Base-by-base conservation (phyloP, 1,140 invertebrate genomes). In the Cyrtorhinus lividipennis region DNA sequence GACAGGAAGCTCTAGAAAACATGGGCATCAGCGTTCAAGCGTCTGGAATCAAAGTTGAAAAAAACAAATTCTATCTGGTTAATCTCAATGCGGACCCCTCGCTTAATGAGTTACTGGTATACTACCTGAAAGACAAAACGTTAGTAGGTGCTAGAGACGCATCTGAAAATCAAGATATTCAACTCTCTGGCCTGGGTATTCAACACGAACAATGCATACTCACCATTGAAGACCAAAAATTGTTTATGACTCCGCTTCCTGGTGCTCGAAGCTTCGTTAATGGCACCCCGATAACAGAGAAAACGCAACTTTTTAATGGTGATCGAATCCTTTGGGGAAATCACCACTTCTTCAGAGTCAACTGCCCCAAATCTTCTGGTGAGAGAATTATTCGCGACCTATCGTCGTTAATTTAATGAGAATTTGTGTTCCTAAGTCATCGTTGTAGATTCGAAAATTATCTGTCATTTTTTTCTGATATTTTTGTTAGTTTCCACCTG, bases 11-110 rank as follows among this genome's bases (percentile, higher is more conserved):
- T 0, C 75, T 99, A 45, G 93, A 98, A 73, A 95, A 97, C 76
- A 98, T 99, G 92, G 96, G 95, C 20, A 97, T 99, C 69, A 95
- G 92, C 71, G 90, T 98, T 5, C 90, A 98, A 75, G 92, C 91
- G 56, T 94, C 92, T 56, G 96, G 95, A 2, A 98, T 98, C 68
- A 94, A 94, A 81, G 94, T 99, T 27, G 92, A 98, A 75, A 95
- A 96, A 72, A 94, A 95, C 74, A 92, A 94, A 77, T 96, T 92
- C 76, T 98, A 96, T 72, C 80, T 99, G 66, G 95, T 99, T 60
- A 99, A 99, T 79, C 80, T 99, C 48, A 99, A 99, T 75, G 93
- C 95, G 44, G 95, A 99, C 80, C 95, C 96, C 20, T 95, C 90
- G 65, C 80, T 99, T 45, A 98, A 98, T 73, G 95, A 98, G 77